Conservation (phyloP, 2,888 invertebrate species). For the Aporophyla lueneburgensis region DNA sequence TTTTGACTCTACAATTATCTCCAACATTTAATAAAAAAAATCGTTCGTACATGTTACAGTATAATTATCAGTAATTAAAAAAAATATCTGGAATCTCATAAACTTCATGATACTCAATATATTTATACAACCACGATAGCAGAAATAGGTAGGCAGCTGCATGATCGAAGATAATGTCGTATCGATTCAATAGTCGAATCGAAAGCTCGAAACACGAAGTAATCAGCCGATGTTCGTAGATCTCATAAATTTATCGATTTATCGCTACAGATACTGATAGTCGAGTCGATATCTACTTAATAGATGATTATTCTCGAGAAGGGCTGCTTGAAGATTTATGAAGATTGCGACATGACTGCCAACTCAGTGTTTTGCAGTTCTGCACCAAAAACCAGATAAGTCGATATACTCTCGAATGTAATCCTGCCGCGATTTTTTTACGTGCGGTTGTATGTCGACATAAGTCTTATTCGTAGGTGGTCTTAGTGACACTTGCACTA, state of each 20-base stretch:
- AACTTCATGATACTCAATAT: constrained; percentile 6
- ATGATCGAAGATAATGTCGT: background rate
- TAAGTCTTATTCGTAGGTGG: background rate
- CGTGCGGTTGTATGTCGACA: no score
- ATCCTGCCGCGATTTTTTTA: no score
- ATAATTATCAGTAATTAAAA: no score
- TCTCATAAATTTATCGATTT: constrained; percentile 46
- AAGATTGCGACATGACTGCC: constrained; percentile 45
- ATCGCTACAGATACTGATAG: constrained; percentile 15
- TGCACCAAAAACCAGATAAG: constrained; percentile 46
- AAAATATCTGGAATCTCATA: constrained; percentile 3
- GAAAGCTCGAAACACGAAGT: constrained; percentile 17
- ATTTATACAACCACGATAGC: constrained; percentile 32
- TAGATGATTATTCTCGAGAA: constrained; percentile 47
- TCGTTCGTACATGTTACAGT: background rate
- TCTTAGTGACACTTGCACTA: background rate
- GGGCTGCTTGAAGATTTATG: constrained; percentile 54
- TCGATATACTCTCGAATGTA: no score
- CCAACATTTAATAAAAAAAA: background rate
- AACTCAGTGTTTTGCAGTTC: constrained; percentile 54
- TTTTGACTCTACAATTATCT: no score
- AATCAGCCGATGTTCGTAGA: constrained; percentile 5
- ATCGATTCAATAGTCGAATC: background rate
- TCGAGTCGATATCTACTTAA: constrained; percentile 19
- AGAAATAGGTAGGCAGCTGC: background rate